phyloP scores from a whole-genome alignment of 2,113 vertebrate species.

The Origma solitaria region DNA sequence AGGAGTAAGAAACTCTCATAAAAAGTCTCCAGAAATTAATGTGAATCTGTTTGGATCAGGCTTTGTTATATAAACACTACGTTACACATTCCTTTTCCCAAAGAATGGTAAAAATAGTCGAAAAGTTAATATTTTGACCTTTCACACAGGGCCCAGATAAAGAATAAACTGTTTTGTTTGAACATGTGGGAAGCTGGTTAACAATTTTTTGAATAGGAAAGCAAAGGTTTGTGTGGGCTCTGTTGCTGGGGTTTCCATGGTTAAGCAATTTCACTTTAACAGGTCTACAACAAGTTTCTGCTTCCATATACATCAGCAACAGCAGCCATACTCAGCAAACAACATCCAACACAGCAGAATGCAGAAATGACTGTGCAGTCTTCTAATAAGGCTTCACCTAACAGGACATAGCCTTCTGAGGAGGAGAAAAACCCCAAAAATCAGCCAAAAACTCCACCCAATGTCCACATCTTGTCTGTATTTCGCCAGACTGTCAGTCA shows the following conservation, averaged over 20 bases:
- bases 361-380: not conserved
- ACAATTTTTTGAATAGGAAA: not conserved
- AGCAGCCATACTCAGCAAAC: not conserved
- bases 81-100: not conserved
- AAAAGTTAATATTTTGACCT: not conserved
- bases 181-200: not conserved
- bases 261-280: slow-evolving; percentile 29
- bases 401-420: not conserved
- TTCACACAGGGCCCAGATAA: not conserved
- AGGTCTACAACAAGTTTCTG: not conserved
- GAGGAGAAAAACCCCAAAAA: not conserved
- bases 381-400: not conserved
- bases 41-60: not conserved
- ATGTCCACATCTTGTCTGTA: not conserved
- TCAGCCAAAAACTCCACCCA: not conserved
- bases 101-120: not conserved
- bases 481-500: not conserved
- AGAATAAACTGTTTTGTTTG: not conserved
- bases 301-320: not conserved
- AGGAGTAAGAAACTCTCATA: not conserved
- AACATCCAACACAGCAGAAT: not conserved
- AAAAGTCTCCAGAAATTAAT: not conserved
- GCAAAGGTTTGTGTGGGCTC: not conserved
- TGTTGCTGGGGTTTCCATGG: not conserved
- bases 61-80: not conserved